Base-by-base conservation (phyloP, 1,140 invertebrate genomes). In the Drosophila rhopaloa region DNA sequence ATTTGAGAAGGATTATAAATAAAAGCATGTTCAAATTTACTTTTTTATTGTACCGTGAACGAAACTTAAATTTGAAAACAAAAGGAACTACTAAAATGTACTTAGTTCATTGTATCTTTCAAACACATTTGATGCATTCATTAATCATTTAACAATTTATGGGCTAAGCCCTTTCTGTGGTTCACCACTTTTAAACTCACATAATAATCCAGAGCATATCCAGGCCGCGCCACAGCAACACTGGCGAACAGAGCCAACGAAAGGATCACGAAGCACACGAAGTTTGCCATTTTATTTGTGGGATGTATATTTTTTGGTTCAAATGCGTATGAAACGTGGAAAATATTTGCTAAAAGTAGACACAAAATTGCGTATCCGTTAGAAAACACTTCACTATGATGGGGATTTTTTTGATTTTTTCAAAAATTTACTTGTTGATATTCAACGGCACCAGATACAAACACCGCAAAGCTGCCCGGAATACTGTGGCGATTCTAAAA, bases 181-280 rank as follows among this genome's bases (percentile, higher is more conserved):
- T 32, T 9, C 14, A 2, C 7, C 9, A 41, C 37, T 59, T 7
- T 1, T 8, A 13, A 59, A 92, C 92, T 92, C 90, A 92, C 92
- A 86, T 92, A 92, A 60, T 92, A 92, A 75, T 92, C 92, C 74
- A 92, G 82, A 59, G 84, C 92, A 59, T 92, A 92, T 83, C 91
- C 91, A 79, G 92, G 91, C 51, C 71, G 72, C 46, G 91, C 91
- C 47, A 91, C 58, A 27, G 76, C 81, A 11, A 78, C 71, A 60
- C 62, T 79, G 50, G 79, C 80, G 53, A 68, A 91, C 38, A 92
- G 47, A 13, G 86, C 79, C 61, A 92, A 48, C 46, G 81, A 77
- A 56, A 92, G 76, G 63, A 91, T 75, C 55, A 82, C 72, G 38
- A 90, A 84, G 75, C 77, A 84, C 83, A 81, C 54, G 50, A 90